Percentiles rank a stretch among this genome's conserved stretches.
phyloP scores from a whole-genome alignment of 2,113 vertebrate genomes.

The Paradoxurus hermaphroditus region DNA sequence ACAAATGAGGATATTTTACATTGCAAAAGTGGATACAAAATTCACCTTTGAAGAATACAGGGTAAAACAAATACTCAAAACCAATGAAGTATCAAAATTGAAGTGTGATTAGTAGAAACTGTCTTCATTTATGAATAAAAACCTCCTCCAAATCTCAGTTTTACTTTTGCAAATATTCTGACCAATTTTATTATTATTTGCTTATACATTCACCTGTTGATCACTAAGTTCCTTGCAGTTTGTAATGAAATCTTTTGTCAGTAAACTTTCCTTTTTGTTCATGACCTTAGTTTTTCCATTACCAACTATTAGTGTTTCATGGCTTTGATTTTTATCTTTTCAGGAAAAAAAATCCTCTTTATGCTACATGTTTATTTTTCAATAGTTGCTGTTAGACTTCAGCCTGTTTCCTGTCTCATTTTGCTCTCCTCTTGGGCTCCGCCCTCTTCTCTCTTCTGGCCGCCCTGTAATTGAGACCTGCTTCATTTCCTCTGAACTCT shows the following conservation, averaged over 20 bases:
- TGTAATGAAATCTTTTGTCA: not conserved
- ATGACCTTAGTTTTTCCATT: not conserved
- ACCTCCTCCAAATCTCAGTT: not conserved
- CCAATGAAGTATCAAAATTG: not conserved
- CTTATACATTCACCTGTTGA: not conserved
- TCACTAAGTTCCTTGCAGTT: not conserved
- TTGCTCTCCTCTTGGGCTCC: not conserved
- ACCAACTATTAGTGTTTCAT: not conserved
- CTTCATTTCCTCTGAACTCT: not conserved
- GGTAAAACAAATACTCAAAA: slow-evolving; percentile 61
- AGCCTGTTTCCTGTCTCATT: not conserved
- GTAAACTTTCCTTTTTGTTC: slow-evolving; percentile 1
- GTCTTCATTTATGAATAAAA: not conserved
- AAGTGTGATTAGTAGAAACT: slow-evolving; percentile 53
- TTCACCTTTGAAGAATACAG: slow-evolving; percentile 65
- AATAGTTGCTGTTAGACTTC: rapidly evolving
- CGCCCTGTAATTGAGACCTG: not conserved
- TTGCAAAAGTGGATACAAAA: slow-evolving; percentile 60
- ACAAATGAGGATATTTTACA: slow-evolving; percentile 78
- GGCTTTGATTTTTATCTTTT: not conserved
- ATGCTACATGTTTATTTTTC: not conserved
- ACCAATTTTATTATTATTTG: not conserved
- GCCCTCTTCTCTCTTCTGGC: not conserved
- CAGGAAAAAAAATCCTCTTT: not conserved
- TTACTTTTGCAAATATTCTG: not conserved